Percentiles rank a stretch among this genome's conserved stretches.
Evolutionary conservation across 2,888 invertebrate species (phyloP).

Genomic region (Bursaphelenchus okinawaensis): DNA sequence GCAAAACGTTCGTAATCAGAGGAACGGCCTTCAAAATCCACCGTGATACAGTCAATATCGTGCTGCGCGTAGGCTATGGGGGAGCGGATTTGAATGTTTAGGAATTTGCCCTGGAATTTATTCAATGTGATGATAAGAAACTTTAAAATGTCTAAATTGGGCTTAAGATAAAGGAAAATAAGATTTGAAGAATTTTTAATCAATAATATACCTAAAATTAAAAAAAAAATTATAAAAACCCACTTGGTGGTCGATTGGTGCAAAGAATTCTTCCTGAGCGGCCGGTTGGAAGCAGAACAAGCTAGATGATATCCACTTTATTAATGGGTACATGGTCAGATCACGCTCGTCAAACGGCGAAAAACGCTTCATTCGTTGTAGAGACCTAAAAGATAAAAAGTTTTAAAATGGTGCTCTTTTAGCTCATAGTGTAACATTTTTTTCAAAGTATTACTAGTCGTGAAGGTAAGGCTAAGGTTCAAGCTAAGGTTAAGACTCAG

Average conservation of each 20-base stretch:
- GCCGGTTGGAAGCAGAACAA: slow-evolving; percentile 47
- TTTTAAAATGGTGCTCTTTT: no score
- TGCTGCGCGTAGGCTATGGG: slow-evolving; percentile 35
- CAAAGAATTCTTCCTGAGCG: slow-evolving; percentile 39
- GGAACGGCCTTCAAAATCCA: slow-evolving; percentile 48
- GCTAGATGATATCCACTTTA: slow-evolving; percentile 43
- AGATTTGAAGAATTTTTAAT: not conserved
- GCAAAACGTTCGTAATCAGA: slow-evolving; percentile 46
- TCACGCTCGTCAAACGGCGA: not conserved
- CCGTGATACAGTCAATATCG: slow-evolving; percentile 45
- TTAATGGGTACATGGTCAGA: not conserved
- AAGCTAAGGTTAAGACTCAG: no score
- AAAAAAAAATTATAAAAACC: not conserved
- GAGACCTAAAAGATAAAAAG: no score
- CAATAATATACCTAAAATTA: not conserved
- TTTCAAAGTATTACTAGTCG: not conserved
- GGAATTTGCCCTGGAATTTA: slow-evolving; percentile 35
- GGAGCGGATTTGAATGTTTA: slow-evolving; percentile 26
- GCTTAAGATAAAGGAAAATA: not conserved
- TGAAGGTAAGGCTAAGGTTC: not conserved
- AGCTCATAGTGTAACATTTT: no score
- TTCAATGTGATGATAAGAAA: no score
- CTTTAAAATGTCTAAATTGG: no score
- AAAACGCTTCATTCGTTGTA: not conserved
- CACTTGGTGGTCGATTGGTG: slow-evolving; percentile 40